A percentile compares a stretch with the other conserved stretches of the same genome.
phyloP scores from a whole-genome alignment of 2,113 vertebrate genomes.

The Noturus placidus region DNA sequence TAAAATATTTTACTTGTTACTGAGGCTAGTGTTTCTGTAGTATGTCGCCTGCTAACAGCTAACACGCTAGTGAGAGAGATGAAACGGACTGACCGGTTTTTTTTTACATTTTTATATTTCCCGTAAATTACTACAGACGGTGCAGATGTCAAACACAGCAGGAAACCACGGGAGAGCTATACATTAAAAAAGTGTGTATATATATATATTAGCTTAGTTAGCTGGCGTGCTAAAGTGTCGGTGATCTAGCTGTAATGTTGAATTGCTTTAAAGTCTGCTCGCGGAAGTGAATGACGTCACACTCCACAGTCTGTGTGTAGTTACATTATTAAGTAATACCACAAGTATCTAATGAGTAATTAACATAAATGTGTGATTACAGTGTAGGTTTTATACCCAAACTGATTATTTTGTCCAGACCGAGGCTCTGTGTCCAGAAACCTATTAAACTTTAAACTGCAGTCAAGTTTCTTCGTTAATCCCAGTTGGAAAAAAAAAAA shows the following conservation, averaged over 20 bases:
- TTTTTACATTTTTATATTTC: neutral
- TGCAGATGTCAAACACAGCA: too few relatives aligned
- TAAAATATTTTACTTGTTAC: neutral
- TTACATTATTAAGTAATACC: neutral
- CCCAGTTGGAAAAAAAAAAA: neutral
- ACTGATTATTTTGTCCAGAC: neutral
- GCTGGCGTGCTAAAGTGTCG: neutral
- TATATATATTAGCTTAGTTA: neutral
- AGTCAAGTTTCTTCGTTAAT: neutral
- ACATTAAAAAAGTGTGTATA: neutral
- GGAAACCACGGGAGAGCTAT: neutral
- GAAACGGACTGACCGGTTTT: neutral
- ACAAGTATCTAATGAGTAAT: neutral
- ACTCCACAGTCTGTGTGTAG: neutral
- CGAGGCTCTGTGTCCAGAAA: neutral
- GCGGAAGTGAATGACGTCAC: neutral
- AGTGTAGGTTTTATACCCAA: neutral
- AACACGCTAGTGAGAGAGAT: neutral
- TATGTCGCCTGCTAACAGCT: slow-evolving; percentile 4
- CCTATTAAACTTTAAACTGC: neutral
- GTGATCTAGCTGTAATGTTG: neutral
- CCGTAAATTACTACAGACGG: neutral
- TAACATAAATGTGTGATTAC: neutral
- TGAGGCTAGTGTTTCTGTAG: neutral
- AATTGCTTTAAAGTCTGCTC: neutral